Evolutionary conservation across 2,888 invertebrate species (phyloP), one percentile per base, ranked within the genome.

Genomic region (Metellina segmentata): DNA sequence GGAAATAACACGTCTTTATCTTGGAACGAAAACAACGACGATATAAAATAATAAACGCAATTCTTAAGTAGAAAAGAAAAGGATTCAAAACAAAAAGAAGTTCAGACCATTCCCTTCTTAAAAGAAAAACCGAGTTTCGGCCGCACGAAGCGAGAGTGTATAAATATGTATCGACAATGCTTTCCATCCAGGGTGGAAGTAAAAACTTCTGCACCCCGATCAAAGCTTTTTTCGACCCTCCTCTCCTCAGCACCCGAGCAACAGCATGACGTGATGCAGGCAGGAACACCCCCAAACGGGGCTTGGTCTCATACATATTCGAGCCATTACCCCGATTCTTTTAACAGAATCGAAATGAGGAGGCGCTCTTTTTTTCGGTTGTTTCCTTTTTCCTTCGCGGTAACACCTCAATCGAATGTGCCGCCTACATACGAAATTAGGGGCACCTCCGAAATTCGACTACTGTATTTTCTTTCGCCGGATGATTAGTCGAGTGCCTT

Each of bases 371-470:
- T 69, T 61, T 81, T 69, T 16, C 51, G 1, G 20, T 49, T 71
- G 53, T 34, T 87, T 87, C 34, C 52, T 74, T 79, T 87, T 7
- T 49, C 48, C 78, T 72, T 49, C 11, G 20, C 7, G 16, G 52
- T n/a, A 82, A 69, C 81, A 87, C 78, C 71, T 72, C 48, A 69
- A 78, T 19, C 53, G 79, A 77, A 69, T 61, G 85, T 61, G 81
- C 85, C 90, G n/a, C 90, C 85, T 85, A 85, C 90, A 85, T 90
- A 61, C 85, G 9, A 70, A 90, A 90, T 90, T 85, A 90, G 85
- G 61, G 61, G 74, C 72, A 85, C 81, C 52, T 7, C 52, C 52
- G 81, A 85, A 85, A 85, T 90, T 81, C 78, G 34, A 75, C 81
- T 88, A 81, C 88, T 81, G 81, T 81, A 74, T 87, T 79, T 69